Evolutionary conservation across 1,140 invertebrate genomes (phyloP).

Genomic region (Varroa destructor): DNA sequence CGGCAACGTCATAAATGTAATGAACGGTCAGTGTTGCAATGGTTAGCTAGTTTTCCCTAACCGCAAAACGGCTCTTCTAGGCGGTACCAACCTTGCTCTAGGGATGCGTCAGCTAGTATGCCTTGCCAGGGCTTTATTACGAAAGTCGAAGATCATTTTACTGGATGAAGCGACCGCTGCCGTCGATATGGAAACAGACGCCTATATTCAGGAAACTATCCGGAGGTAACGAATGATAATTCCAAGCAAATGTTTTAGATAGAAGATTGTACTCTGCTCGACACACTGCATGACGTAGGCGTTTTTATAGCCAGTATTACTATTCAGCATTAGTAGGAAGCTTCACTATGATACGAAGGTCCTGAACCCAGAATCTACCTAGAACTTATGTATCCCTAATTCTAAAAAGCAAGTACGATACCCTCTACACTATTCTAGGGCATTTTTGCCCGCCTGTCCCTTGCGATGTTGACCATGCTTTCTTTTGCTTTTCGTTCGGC

Average conservation of each 20-base stretch:
- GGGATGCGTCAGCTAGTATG: constrained; percentile 45
- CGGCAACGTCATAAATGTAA: too few relatives aligned
- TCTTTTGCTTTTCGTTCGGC: background rate
- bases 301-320: too few relatives aligned
- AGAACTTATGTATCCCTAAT: background rate
- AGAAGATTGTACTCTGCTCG: too few relatives aligned
- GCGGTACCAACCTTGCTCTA: constrained; percentile 45
- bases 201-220: constrained; percentile 52
- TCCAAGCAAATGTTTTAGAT: too few relatives aligned
- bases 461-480: too few relatives aligned
- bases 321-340: too few relatives aligned
- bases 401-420: background rate
- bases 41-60: too few relatives aligned
- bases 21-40: too few relatives aligned
- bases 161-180: constrained; percentile 49
- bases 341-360: too few relatives aligned
- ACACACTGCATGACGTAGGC: too few relatives aligned
- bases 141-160: constrained; percentile 44
- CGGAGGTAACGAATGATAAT: constrained; percentile 38
- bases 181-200: constrained; percentile 49
- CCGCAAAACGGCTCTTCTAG: constrained; percentile 26
- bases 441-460: background rate
- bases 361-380: background rate
- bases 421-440: background rate
- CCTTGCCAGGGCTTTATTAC: constrained; percentile 38